These are phyloP conservation scores for Piscicola geometra DNA, from an alignment of 2,888 invertebrate species.

Conservation along the genomic window DNA sequence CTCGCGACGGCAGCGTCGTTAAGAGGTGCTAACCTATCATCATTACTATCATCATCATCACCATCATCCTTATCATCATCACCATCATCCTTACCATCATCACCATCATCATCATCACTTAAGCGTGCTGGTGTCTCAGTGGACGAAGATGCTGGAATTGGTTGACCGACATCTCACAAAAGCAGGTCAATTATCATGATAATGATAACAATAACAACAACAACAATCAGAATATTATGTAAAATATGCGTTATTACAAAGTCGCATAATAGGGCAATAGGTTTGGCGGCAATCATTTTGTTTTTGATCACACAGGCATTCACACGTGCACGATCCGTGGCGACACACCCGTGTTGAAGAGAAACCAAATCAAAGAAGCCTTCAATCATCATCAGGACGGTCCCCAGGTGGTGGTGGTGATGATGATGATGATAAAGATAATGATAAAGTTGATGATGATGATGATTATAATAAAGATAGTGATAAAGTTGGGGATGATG, in stretches of 20 bases:
- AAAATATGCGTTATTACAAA: too few relatives aligned
- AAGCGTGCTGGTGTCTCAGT: slow-evolving; percentile 78
- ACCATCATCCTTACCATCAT: too few relatives aligned
- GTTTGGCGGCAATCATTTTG: too few relatives aligned
- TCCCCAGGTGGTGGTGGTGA: slow-evolving; percentile 23
- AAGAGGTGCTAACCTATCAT: too few relatives aligned
- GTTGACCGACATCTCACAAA: slow-evolving; percentile 65
- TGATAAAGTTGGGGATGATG: not conserved
- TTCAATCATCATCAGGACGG: slow-evolving; percentile 27
- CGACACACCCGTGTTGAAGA: slow-evolving; percentile 34
- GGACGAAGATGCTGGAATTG: slow-evolving; percentile 76
- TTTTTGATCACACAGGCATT: not conserved
- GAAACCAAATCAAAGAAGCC: slow-evolving; percentile 32
- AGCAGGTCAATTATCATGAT: too few relatives aligned
- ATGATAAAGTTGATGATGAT: not conserved
- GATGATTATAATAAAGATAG: not conserved
- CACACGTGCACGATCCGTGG: slow-evolving; percentile 46
- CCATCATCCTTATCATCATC: too few relatives aligned
- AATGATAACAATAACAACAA: too few relatives aligned
- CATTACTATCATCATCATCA: too few relatives aligned
- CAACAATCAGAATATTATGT: too few relatives aligned
- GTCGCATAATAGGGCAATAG: too few relatives aligned
- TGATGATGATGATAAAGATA: not conserved
- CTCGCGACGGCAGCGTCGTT: too few relatives aligned
- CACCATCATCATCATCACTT: too few relatives aligned